Conservation (phyloP, 1,140 invertebrate species). For the Acarapis woodi region DNA sequence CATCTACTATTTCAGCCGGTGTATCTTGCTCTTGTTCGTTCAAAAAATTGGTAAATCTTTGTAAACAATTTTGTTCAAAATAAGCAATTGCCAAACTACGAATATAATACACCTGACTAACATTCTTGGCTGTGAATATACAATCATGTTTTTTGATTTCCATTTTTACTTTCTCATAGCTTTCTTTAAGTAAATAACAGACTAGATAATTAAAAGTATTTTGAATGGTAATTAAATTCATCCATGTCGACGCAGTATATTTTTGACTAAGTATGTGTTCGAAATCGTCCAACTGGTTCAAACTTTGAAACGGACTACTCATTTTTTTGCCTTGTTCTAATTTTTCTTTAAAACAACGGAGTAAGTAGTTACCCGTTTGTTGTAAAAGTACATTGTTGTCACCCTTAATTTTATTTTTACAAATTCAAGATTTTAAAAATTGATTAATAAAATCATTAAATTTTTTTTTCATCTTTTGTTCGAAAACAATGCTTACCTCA, state of each 20-base stretch:
- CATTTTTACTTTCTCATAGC: conserved; percentile 27
- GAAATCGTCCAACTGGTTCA: conserved; percentile 26
- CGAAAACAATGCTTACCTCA: too few relatives aligned
- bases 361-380: conserved; percentile 67
- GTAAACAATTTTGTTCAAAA: conserved; percentile 22
- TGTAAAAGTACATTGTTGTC: conserved; percentile 84
- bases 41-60: conserved; percentile 4
- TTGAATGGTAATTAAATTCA: conserved; percentile 29
- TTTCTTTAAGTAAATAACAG: conserved; percentile 33
- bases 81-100: conserved; percentile 40
- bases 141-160: conserved; percentile 23
- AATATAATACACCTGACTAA: conserved; percentile 49
- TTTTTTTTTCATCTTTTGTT: too few relatives aligned
- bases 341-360: conserved; percentile 22
- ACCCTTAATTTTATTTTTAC: too few relatives aligned
- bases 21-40: neutral
- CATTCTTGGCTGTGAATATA: conserved; percentile 39
- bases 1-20: conserved; percentile 4
- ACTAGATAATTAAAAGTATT: conserved; percentile 57
- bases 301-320: conserved; percentile 28
- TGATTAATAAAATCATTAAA: too few relatives aligned
- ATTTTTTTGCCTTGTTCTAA: conserved; percentile 1
- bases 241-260: conserved; percentile 16
- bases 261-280: conserved; percentile 13
- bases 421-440: too few relatives aligned